These are phyloP conservation scores for Alaudala cheleensis DNA, from an alignment of 2,113 vertebrate genomes.

Conservation along the genomic window DNA sequence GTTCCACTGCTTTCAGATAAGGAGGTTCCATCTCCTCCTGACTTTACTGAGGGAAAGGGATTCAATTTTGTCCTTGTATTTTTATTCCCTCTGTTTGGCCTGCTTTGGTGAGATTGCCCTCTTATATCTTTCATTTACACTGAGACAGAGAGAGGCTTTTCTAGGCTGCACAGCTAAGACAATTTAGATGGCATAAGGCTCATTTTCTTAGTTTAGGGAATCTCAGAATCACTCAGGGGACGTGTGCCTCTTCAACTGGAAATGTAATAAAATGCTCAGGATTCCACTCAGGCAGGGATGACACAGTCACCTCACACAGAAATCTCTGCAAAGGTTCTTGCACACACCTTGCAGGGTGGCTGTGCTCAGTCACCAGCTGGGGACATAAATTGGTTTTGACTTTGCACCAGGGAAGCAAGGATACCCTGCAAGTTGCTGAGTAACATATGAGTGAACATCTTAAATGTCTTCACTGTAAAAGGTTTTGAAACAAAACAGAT, in stretches of 20 bases:
- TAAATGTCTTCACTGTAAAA: slow-evolving; percentile 10
- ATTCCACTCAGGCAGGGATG: slow-evolving; percentile 7
- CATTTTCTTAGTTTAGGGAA: not conserved
- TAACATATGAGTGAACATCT: not conserved
- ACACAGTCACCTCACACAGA: not conserved
- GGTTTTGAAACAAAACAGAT: slow-evolving; percentile 20
- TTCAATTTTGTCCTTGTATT: not conserved
- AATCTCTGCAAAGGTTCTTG: not conserved
- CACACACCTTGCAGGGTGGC: not conserved
- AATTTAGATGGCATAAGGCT: not conserved
- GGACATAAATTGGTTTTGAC: not conserved
- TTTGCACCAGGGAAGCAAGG: not conserved
- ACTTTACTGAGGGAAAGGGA: not conserved
- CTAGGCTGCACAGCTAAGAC: not conserved
- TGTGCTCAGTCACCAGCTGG: not conserved
- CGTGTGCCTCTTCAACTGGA: not conserved
- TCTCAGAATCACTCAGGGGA: not conserved
- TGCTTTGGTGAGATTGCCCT: not conserved
- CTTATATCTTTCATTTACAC: not conserved
- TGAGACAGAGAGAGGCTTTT: not conserved
- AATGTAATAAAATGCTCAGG: not conserved
- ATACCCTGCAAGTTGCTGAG: not conserved
- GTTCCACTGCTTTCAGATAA: not conserved
- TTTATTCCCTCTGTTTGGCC: not conserved
- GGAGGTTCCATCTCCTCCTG: not conserved